Percentiles rank a stretch among this genome's conserved stretches.
phyloP scores from a whole-genome alignment of 30 jellyfish, hydroid and myxozoan species.

The Rhopilema esculentum region DNA sequence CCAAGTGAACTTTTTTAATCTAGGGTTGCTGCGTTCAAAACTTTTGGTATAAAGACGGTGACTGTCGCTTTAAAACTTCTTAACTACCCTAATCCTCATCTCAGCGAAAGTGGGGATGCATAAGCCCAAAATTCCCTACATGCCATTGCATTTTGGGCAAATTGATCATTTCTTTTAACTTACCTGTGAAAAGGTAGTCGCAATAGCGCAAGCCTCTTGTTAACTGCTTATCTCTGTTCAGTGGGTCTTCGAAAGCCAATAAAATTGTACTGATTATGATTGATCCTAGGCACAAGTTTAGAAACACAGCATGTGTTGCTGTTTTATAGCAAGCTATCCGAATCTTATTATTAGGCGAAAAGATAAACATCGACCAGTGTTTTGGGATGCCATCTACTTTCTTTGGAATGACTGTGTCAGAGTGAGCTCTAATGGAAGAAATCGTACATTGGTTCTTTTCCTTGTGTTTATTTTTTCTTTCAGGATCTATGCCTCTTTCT shows the following conservation, averaged over 20 bases:
- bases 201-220: slow-evolving; percentile 16
- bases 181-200: slow-evolving; percentile 87
- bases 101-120: too few species aligned
- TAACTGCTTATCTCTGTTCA: slow-evolving; percentile 23
- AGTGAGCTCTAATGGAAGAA: background rate
- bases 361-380: slow-evolving; percentile 75
- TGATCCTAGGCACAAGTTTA: slow-evolving; percentile 37
- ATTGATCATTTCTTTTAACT: background rate
- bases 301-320: slow-evolving; percentile 58
- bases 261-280: slow-evolving; percentile 69
- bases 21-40: too few species aligned
- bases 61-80: too few species aligned
- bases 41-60: too few species aligned
- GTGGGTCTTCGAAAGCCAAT: slow-evolving; percentile 84
- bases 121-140: too few species aligned
- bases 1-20: too few species aligned
- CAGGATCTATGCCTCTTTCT: too few species aligned
- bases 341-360: slow-evolving; percentile 61
- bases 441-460: background rate
- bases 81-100: too few species aligned
- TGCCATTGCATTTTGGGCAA: too few species aligned
- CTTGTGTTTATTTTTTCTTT: too few species aligned
- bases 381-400: slow-evolving; percentile 58
- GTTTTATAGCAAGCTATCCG: slow-evolving; percentile 42
- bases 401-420: background rate